Percentiles rank a stretch among this genome's conserved stretches.
phyloP scores from a whole-genome alignment of 2,797 vertebrate species.

The Fringilla coelebs region DNA sequence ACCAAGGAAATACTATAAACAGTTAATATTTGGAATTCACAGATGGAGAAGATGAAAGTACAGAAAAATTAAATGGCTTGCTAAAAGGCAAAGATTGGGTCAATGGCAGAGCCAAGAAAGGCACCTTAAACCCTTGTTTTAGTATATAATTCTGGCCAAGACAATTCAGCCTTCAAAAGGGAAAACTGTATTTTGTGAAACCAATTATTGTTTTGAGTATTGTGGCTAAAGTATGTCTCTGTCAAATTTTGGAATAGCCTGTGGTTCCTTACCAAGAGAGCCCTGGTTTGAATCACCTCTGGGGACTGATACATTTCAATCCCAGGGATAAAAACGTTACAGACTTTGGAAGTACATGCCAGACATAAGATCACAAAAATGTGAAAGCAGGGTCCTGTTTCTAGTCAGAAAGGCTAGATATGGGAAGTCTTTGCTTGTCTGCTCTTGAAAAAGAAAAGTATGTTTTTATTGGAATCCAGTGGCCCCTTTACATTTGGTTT shows the following conservation, averaged over 20 bases:
- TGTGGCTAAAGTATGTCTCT: slow-evolving; percentile 37
- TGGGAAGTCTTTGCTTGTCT: slow-evolving; percentile 57
- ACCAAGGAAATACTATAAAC: not conserved
- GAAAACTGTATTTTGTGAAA: slow-evolving; percentile 7
- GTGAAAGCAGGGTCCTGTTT: slow-evolving; percentile 65
- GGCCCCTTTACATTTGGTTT: slow-evolving; percentile 41
- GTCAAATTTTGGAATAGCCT: slow-evolving; percentile 46
- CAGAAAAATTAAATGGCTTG: slow-evolving; percentile 21
- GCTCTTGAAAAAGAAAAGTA: slow-evolving; percentile 31
- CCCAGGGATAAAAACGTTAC: slow-evolving; percentile 53
- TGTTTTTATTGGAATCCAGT: slow-evolving; percentile 60
- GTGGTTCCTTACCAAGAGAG: slow-evolving; percentile 50
- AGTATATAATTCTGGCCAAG: not conserved
- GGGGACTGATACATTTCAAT: slow-evolving; percentile 63
- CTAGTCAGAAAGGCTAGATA: slow-evolving; percentile 54
- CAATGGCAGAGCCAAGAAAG: not conserved
- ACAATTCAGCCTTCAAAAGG: not conserved
- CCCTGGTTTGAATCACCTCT: slow-evolving; percentile 63
- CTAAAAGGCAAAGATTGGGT: not conserved
- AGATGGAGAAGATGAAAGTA: not conserved
- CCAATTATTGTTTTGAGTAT: slow-evolving; percentile 32
- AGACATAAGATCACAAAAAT: slow-evolving; percentile 61
- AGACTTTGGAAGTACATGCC: slow-evolving; percentile 50
- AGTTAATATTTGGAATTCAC: not conserved
- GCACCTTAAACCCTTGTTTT: not conserved